phyloP scores from a whole-genome alignment of 2,888 invertebrate genomes.

The Macrophya alboannulata region DNA sequence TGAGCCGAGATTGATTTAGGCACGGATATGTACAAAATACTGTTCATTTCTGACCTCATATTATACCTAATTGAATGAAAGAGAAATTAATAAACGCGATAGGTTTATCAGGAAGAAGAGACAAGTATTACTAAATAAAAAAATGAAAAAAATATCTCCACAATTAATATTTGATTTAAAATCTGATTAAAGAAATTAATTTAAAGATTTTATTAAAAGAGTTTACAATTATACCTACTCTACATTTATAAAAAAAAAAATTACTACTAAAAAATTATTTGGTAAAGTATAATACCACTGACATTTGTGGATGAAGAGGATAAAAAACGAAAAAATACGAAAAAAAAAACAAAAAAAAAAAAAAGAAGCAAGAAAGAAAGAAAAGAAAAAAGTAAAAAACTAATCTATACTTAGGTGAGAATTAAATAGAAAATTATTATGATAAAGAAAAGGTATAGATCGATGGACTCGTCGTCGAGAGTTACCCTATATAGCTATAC shows the following conservation, averaged over 20 bases:
- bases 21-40: background rate
- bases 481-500: constrained; percentile 18
- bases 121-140: background rate
- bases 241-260: constrained; percentile 32
- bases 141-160: background rate
- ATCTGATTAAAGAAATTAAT: background rate
- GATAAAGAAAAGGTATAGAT: constrained; percentile 14
- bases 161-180: too few relatives aligned
- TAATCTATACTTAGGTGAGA: constrained; percentile 41
- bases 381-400: constrained; percentile 24
- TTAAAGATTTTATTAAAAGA: constrained; percentile 13
- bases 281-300: constrained; percentile 20
- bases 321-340: background rate
- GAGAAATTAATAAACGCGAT: background rate
- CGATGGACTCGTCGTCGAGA: constrained; percentile 12
- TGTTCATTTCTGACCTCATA: too few relatives aligned
- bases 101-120: background rate
- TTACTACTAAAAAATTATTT: background rate
- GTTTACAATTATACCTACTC: constrained; percentile 28
- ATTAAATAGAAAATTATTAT: constrained; percentile 49
- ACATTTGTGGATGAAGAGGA: background rate
- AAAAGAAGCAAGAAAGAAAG: constrained; percentile 4
- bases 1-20: background rate
- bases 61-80: background rate
- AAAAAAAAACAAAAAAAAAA: constrained; percentile 26